These are phyloP conservation scores for Oxycera nigricornis DNA, from an alignment of 2,888 invertebrate species.

Conservation along the genomic window DNA sequence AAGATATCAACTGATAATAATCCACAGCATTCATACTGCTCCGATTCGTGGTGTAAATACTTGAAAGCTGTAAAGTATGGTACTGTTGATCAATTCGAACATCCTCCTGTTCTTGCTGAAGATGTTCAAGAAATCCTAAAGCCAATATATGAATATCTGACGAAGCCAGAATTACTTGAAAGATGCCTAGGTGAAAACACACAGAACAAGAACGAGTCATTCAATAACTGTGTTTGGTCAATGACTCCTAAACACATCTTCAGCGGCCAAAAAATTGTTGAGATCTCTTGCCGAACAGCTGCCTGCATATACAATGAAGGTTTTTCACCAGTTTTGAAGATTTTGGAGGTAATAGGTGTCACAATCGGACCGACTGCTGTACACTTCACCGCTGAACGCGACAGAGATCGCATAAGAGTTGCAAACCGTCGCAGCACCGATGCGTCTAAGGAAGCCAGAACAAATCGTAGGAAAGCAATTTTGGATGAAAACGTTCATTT, in stretches of 20 bases:
- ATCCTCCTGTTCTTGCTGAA: too few relatives aligned
- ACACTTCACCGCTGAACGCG: constrained; percentile 39
- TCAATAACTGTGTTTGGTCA: not conserved
- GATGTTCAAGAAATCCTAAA: too few relatives aligned
- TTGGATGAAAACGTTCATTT: constrained; percentile 16
- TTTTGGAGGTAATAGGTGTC: constrained; percentile 41
- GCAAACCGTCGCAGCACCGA: constrained; percentile 45
- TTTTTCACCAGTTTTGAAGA: constrained; percentile 47
- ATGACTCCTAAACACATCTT: constrained; percentile 47
- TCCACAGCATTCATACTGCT: constrained; percentile 47
- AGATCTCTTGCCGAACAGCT: constrained; percentile 45
- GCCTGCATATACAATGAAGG: constrained; percentile 49
- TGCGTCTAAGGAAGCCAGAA: constrained; percentile 47
- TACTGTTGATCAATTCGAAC: too few relatives aligned
- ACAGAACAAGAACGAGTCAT: constrained; percentile 27
- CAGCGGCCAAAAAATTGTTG: constrained; percentile 46
- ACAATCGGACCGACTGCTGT: constrained; percentile 43
- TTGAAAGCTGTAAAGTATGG: too few relatives aligned
- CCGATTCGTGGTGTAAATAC: constrained; percentile 49
- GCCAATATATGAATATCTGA: too few relatives aligned
- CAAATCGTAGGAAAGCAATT: constrained; percentile 40
- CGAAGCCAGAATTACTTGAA: too few relatives aligned
- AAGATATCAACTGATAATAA: constrained; percentile 45
- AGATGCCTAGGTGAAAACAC: constrained; percentile 43
- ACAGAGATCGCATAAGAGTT: constrained; percentile 42